Conservation (phyloP, 2,113 vertebrate genomes). For the Nanger granti region DNA sequence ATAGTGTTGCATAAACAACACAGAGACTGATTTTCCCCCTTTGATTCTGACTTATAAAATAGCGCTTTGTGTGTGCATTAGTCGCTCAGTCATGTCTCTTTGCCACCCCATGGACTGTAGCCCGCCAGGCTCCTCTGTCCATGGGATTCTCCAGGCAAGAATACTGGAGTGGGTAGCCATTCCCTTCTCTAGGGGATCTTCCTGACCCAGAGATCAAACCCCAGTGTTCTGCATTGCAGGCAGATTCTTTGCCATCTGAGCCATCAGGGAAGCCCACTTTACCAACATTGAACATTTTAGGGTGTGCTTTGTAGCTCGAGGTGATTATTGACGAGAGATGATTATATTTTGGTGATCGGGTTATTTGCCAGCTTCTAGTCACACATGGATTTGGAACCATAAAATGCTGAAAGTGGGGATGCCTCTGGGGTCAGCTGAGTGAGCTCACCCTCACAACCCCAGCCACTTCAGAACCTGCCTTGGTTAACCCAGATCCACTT, state of each 20-base stretch:
- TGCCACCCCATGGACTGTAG: neutral
- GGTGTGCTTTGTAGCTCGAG: neutral
- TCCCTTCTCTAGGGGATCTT: neutral
- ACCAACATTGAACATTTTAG: neutral
- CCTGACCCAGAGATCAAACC: neutral
- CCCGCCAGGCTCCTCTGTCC: neutral
- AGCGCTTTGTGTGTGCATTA: neutral
- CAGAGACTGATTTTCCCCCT: neutral
- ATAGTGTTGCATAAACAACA: fast-evolving
- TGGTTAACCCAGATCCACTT: neutral
- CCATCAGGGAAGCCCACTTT: neutral
- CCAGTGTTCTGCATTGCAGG: neutral
- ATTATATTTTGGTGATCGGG: too few species aligned
- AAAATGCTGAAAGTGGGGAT: too few species aligned
- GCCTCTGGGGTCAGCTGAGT: neutral
- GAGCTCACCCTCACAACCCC: neutral
- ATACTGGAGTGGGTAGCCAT: neutral
- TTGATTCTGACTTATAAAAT: neutral
- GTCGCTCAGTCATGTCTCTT: neutral
- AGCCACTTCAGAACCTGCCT: neutral
- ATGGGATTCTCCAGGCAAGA: neutral
- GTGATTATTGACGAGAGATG: neutral
- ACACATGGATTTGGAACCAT: fast-evolving
- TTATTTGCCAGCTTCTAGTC: neutral
- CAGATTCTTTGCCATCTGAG: neutral